Conservation (phyloP, 2,113 vertebrate species). For the Recurvirostra avosetta region DNA sequence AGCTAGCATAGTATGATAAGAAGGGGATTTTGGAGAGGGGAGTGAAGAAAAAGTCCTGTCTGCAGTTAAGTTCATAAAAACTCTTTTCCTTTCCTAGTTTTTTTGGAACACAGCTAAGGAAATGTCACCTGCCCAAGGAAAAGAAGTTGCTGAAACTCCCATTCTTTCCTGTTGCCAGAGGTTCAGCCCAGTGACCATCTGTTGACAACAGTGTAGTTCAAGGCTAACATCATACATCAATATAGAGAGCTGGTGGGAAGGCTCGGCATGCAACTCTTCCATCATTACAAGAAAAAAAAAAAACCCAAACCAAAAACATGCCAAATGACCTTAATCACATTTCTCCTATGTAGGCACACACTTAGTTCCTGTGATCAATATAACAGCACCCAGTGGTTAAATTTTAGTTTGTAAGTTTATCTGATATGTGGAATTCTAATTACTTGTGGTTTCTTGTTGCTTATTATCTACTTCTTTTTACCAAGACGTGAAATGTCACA, state of each 20-base stretch:
- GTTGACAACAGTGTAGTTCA: neutral
- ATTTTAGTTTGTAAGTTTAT: neutral
- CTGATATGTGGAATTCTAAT: neutral
- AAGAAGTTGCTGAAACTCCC: conserved; percentile 45
- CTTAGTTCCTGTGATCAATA: accelerated
- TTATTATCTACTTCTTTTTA: neutral
- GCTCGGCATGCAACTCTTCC: neutral
- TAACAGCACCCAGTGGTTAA: neutral
- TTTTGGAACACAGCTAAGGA: neutral
- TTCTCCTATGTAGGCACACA: neutral
- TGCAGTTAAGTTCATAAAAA: neutral
- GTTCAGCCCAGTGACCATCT: neutral
- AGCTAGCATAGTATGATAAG: neutral
- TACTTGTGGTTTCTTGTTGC: neutral
- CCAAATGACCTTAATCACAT: neutral
- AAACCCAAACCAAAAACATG: neutral
- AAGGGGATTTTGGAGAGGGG: neutral
- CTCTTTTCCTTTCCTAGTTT: neutral
- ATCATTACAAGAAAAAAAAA: neutral
- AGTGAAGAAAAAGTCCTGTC: neutral
- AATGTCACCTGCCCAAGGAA: conserved; percentile 14
- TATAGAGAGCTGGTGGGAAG: neutral
- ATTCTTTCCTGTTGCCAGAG: conserved; percentile 2
- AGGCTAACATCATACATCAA: neutral
- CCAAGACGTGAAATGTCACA: neutral